Base-by-base conservation (phyloP, 2,797 vertebrate species). In the Loriculus beryllinus region DNA sequence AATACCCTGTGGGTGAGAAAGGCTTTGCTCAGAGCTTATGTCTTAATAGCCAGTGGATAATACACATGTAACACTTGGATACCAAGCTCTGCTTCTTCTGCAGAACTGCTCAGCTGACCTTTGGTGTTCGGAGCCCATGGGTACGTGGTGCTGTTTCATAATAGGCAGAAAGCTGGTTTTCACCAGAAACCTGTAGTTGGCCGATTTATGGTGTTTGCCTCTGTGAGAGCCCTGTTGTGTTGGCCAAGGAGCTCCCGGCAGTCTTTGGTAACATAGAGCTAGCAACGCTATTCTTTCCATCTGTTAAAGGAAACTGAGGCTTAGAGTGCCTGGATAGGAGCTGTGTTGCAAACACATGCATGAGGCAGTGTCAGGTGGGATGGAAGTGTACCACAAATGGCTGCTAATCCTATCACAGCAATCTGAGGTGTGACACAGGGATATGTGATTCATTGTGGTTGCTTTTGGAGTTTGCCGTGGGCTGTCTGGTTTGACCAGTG, bases 251-350 rank as follows among this genome's bases (percentile, higher is more conserved):
- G 23, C 14, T 17, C 18, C 39, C 65, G 47, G 18, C 57, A 40
- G 23, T 47, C 29, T 72, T 37, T 42, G 62, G 40, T 81, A 25
- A 31, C 72, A 64, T 22, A 33, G 49, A 76, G 70, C n/a, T 81
- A 65, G 48, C 48, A 39, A 16, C 25, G 37, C 26, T 29, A 0
- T 81, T 88, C 43, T 29, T 79, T 68, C 65, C 0, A 0, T 39
- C 39, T 54, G 16, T 31, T 49, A 47, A 79, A 69, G 71, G 63
- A 79, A 82, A 69, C 15, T 2, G 80, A 88, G 62, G 70, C 40
- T 33, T 26, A 4, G 20, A 13, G 15, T 74, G 51, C 33, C 72
- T 78, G 51, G 19, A 6, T 54, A 39, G 88, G 57, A 60, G 45
- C 59, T 88, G 62, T 28, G 20, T 33, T 82, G 74, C 74, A 68